phyloP scores from a whole-genome alignment of 2,888 invertebrate genomes.

The Prionchulus punctatus region DNA sequence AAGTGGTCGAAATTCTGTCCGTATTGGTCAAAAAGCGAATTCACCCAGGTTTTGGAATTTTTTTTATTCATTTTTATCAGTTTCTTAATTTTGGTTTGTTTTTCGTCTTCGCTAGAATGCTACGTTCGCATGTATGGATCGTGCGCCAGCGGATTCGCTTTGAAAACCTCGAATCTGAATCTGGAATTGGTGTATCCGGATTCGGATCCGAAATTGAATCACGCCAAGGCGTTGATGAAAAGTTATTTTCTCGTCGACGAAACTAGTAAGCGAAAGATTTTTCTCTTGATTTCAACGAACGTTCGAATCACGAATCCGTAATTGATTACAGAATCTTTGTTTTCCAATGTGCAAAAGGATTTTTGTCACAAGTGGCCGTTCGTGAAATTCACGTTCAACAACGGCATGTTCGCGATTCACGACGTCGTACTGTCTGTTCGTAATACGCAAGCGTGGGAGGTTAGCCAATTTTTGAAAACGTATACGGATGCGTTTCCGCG shows the following conservation, averaged over 20 bases:
- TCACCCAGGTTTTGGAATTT: background rate
- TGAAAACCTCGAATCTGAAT: slow-evolving; percentile 36
- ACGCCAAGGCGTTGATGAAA: slow-evolving; percentile 8
- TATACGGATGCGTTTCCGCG: slow-evolving; percentile 29
- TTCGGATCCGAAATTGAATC: slow-evolving; percentile 8
- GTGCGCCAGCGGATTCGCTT: slow-evolving; percentile 34
- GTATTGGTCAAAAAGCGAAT: too few relatives aligned
- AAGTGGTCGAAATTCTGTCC: too few relatives aligned
- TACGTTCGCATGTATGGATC: slow-evolving; percentile 36
- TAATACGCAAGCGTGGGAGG: slow-evolving; percentile 25
- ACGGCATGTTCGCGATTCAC: slow-evolving; percentile 17
- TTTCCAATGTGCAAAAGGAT: slow-evolving; percentile 29
- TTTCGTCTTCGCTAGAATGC: slow-evolving; percentile 12
- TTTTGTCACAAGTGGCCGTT: slow-evolving; percentile 34
- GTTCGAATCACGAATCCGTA: too few relatives aligned
- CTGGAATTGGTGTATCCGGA: slow-evolving; percentile 29
- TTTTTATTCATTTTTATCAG: background rate
- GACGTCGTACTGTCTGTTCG: slow-evolving; percentile 30
- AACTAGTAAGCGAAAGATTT: background rate
- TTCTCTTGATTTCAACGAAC: too few relatives aligned
- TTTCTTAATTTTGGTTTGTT: background rate
- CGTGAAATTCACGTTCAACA: slow-evolving; percentile 11
- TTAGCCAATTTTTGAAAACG: slow-evolving; percentile 22
- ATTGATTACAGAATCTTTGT: background rate
- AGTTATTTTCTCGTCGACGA: slow-evolving; percentile 10